A percentile compares a stretch with the other conserved stretches of the same genome.
phyloP scores from a whole-genome alignment of 2,888 invertebrate species.

The Lysandra bellargus region DNA sequence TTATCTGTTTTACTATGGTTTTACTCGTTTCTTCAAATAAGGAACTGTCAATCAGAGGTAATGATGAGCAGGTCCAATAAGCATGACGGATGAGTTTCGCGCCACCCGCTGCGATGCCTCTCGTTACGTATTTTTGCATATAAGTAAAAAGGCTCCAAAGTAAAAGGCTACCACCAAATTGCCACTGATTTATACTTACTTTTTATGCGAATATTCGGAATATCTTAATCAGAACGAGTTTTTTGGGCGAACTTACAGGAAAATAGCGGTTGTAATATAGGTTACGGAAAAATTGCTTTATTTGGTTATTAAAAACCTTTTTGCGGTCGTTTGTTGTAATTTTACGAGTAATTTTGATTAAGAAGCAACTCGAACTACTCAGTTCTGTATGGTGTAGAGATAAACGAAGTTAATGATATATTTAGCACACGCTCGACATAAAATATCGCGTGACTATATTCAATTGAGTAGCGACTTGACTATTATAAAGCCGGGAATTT shows the following conservation, averaged over 20 bases:
- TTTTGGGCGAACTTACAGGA: constrained; percentile 11
- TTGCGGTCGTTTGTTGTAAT: neutral
- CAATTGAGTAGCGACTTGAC: constrained; percentile 25
- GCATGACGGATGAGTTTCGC: constrained; percentile 45
- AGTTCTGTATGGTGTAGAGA: neutral
- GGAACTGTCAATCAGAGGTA: constrained; percentile 45
- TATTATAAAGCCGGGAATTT: constrained; percentile 26
- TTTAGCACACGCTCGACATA: constrained; percentile 20
- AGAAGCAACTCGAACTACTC: neutral
- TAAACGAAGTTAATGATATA: constrained; percentile 17
- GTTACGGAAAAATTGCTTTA: constrained; percentile 1
- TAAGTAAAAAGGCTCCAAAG: constrained; percentile 31
- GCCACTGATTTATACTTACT: constrained; percentile 15
- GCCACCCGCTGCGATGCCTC: constrained; percentile 43
- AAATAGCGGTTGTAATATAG: constrained; percentile 8
- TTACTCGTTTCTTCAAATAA: constrained; percentile 45
- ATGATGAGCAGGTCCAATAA: constrained; percentile 46
- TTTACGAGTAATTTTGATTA: neutral
- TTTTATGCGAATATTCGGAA: constrained; percentile 20
- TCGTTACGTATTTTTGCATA: constrained; percentile 34
- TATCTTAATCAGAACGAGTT: constrained; percentile 27
- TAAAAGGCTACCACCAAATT: constrained; percentile 31
- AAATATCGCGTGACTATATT: constrained; percentile 29
- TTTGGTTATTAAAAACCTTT: neutral
- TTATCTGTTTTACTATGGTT: constrained; percentile 40